Base-by-base conservation (phyloP, 1,140 invertebrate genomes). In the Euwallacea similis region DNA sequence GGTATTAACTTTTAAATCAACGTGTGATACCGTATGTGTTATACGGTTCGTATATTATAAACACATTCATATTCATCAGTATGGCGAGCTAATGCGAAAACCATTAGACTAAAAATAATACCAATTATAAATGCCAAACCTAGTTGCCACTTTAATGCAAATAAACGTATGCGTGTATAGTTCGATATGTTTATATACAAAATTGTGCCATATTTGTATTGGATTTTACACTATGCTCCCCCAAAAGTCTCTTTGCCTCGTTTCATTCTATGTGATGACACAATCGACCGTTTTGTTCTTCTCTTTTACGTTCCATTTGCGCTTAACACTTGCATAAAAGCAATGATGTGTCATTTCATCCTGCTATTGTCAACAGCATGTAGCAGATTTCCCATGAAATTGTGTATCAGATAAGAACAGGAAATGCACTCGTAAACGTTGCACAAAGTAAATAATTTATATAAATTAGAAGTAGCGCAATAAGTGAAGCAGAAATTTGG, bases 61-160 rank as follows among this genome's bases (percentile, higher is more conserved):
- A n/a, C 62, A 65, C 54, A 65, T 50, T 46, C 62, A 58, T 46
- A 65, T 71, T 65, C 69, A 71, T 71, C 58, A 62, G 66, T 61
- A 61, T 62, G 58, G 42, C 33, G 59, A 69, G 53, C 66, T 69
- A 69, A 69, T 69, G 59, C 62, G 66, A 54, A 61, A 69, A 61
- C 66, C 66, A 69, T 69, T 69, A 69, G 66, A 69, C 66, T 62
- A 21, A 69, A 69, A 69, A 69, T 69, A 69, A 69, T 69, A 58
- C 59, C 58, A 61, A 61, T 61, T 69, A 62, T 69, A 62, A 69
- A 69, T 69, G 66, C 66, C 66, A 69, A 54, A 33, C 66, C n/a
- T 61, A 69, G 47, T 69, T 58, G 54, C 44, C 7, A 46, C 58
- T 54, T 46, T 69, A 69, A 69, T 69, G 58, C 66, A 69, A 69